Base-by-base conservation (phyloP, 2,888 invertebrate species). In the Aphidius colemani region DNA sequence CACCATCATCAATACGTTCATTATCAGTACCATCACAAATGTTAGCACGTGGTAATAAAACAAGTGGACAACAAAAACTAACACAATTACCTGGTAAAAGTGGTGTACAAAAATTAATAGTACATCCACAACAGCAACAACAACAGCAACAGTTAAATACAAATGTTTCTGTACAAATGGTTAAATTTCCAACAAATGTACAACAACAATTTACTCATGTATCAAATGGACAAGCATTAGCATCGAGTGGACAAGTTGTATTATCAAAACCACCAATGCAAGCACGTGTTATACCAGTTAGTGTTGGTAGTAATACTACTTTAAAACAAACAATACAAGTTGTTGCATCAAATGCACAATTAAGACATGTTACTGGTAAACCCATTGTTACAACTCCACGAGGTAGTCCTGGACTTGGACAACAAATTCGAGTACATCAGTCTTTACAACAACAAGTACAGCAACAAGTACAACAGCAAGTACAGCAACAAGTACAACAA, bases 91-190 rank as follows among this genome's bases (percentile, higher is more conserved):
- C 82, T 43, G 78, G 77, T 6, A 79, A 81, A 70, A 79, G 81
- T 61, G 87, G 87, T 6, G 84, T 87, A 5, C 87, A 88, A 39
- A 90, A 90, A 72, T 83, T 93, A 65, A 89, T 93, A 59, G 90
- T 93, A 5, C 30, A 30, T 30, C 30, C 30, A 30, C 90, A 89
- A 57, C 87, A 88, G 11, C 88, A 88, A 71, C 85, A 91, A 75
- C 86, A 92, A 51, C 90, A 91, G 67, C 91, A 91, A 76, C 89
- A 90, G 9, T 87, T 90, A 80, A 88, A 89, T 67, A 88, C 88
- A 63, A 86, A 86, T 0, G 86, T 85, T 59, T 3, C 30, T 30
- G 30, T 30, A 30, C 30, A 30, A 30, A 30, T 30, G 30, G 30
- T 30, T 30, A 30, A 30, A 30, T 30, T 30, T 30, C 85, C 83